Base-by-base conservation (phyloP, 2,888 invertebrate species). In the Sarcophaga subvicina region DNA sequence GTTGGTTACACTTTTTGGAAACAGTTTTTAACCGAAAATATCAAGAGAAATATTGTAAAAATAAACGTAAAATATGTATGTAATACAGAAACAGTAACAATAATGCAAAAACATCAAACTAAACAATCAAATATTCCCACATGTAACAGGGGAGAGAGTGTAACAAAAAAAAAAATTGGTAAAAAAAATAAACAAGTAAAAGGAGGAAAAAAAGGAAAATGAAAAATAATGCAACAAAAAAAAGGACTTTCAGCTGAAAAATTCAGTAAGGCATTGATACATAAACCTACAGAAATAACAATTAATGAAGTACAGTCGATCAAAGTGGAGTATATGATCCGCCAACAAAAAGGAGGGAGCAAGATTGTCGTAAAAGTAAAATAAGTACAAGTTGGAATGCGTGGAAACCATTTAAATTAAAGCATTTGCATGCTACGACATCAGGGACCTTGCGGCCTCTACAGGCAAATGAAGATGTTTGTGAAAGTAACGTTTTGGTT, bases 141-240 rank as follows among this genome's bases (percentile, higher is more conserved):
- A 79, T 79, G 62, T 20, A 54, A 22, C 5, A 71, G 20, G 45
- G 22, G 25, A n/a, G 59, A 37, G 8, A 37, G 37, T 37, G 37
- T 37, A 37, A 10, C 37, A 37, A 37, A 37, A 37, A 37, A 73
- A 62, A 67, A 25, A 54, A 22, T 25, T 3, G 2, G 2, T 4
- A 4, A 37, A 37, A 8, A 37, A 71, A 64, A 45, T 20, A 49
- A 70, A 80, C 80, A 80, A 60, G 80, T 47, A 47, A 71, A 84
- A 71, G 80, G 80, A 84, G 80, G 83, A 80, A 75, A 59, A 66
- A 70, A 20, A 47, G 63, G 20, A 69, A 73, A 73, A 27, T 62
- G 25, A 70, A 45, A 70, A 49, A 62, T 70, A 64, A 82, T 12
- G 20, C 10, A 47, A 60, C 60, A 77, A 63, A 77, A 72, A n/a